Base-by-base conservation (phyloP, 2,888 invertebrate genomes). In the Alsophila aescularia region DNA sequence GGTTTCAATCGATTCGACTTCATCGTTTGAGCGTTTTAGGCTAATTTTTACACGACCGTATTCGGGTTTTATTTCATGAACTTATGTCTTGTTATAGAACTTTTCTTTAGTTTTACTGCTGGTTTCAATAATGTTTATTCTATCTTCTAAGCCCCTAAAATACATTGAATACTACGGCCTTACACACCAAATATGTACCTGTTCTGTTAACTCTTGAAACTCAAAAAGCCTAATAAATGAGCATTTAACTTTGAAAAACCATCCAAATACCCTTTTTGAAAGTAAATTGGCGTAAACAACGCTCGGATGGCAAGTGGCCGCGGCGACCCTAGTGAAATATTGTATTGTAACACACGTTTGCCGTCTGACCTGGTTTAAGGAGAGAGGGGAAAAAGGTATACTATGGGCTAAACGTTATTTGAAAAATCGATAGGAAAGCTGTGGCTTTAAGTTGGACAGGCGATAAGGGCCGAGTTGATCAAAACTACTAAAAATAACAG, bases 331-430 rank as follows among this genome's bases (percentile, higher is more conserved):
- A 41, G 43, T 42, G 27, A 50, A 44, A 44, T 44, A 54, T 41
- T 36, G 52, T 44, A 54, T 41, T 36, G 52, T 53, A 16, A 32
- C 41, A 48, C 39, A 31, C 43, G 12, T 21, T n/a, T 50, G 37
- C 47, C 58, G 45, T 51, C 34, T 60, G 62, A 62, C 62, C 62
- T 60, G 58, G 57, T 62, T 62, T 34, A 42, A 53, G 43, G 50
- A 32, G 50, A 54, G 56, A 40, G 57, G 56, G 43, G 57, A 57
- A 9, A n/a, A 55, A 58, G 40, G 50, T 43, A 44, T 51, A 27
- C 52, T 49, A 40, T 57, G 40, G 50, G 57, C 27, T 50, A 36
- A 24, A 56, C 52, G 42, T 42, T 31, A 43, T 31, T 21, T 42
- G 43, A 44, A 41, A 52, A 54, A 54, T 48, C 51, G 32, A 34